A percentile compares a stretch with the other conserved stretches of the same genome.
Conservation (phyloP, 2,113 vertebrate species). For the Gyps fulvus region DNA sequence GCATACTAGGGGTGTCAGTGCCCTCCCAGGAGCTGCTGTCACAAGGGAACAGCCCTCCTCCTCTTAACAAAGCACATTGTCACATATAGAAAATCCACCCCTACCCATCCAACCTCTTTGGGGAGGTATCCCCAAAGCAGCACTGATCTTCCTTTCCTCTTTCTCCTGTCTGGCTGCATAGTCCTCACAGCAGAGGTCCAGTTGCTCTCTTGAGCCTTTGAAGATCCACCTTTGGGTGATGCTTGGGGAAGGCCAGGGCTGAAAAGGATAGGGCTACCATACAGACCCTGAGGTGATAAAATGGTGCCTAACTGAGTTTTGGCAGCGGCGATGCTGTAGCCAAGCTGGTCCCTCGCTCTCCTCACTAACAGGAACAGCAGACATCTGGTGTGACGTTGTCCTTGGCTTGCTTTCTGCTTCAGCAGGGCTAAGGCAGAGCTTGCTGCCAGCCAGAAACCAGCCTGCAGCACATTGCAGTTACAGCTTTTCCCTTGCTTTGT, state of each 20-base stretch:
- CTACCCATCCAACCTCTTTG: not conserved
- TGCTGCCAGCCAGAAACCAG: not conserved
- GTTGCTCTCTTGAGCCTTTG: not conserved
- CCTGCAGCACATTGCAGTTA: not conserved
- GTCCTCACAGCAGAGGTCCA: not conserved
- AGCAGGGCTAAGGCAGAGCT: not conserved
- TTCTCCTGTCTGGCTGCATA: not conserved
- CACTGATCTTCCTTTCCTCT: not conserved
- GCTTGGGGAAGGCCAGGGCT: not conserved
- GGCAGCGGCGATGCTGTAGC: not conserved
- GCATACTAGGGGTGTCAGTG: not conserved
- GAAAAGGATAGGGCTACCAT: not conserved
- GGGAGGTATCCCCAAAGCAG: not conserved
- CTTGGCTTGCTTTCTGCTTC: not conserved
- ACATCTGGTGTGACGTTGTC: accelerated
- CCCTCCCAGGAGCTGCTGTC: not conserved
- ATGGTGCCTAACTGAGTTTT: not conserved
- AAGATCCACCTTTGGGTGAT: not conserved
- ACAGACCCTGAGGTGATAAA: not conserved
- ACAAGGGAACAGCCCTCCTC: accelerated
- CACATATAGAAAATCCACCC: not conserved
- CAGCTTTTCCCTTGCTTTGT: not conserved
- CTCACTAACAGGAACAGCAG: not conserved
- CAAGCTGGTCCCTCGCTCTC: not conserved
- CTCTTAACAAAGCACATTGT: not conserved